Conservation (phyloP, 2,797 vertebrate species). For the Falco concolor region DNA sequence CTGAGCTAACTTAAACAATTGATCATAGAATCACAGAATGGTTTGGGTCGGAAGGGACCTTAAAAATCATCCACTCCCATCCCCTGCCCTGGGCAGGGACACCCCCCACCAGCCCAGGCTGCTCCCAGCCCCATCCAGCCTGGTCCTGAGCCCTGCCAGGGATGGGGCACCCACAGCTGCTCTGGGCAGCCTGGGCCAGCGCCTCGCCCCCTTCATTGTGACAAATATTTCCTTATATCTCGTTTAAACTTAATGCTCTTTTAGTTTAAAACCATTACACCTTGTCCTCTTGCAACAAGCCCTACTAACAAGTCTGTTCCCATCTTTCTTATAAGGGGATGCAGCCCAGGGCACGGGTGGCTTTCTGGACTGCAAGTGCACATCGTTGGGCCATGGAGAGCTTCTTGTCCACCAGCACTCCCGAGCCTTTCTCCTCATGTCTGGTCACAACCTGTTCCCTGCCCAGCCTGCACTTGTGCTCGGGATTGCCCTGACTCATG, state of each 20-base stretch:
- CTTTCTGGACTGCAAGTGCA: background rate
- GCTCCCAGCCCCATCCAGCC: background rate
- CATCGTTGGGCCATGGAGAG: background rate
- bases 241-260: background rate
- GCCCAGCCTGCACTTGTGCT: background rate
- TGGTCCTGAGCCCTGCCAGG: background rate
- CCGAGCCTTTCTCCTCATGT: background rate
- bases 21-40: background rate
- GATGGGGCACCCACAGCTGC: background rate
- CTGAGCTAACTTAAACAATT: background rate
- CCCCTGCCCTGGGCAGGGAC: background rate
- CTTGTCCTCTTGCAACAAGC: background rate
- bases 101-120: background rate
- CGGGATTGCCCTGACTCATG: background rate
- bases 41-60: background rate
- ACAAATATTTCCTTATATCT: background rate
- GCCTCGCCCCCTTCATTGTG: fast-evolving
- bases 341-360: background rate
- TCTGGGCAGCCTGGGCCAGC: background rate
- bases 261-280: background rate
- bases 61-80: background rate
- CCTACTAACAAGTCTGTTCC: too few relatives aligned
- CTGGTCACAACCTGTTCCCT: background rate
- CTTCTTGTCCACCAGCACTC: background rate
- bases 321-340: too few relatives aligned